A percentile compares a stretch with the other conserved stretches of the same genome.
Evolutionary conservation across 64 coral and sea anemone genomes (phyloP).

Genomic region (Montipora cactus): DNA sequence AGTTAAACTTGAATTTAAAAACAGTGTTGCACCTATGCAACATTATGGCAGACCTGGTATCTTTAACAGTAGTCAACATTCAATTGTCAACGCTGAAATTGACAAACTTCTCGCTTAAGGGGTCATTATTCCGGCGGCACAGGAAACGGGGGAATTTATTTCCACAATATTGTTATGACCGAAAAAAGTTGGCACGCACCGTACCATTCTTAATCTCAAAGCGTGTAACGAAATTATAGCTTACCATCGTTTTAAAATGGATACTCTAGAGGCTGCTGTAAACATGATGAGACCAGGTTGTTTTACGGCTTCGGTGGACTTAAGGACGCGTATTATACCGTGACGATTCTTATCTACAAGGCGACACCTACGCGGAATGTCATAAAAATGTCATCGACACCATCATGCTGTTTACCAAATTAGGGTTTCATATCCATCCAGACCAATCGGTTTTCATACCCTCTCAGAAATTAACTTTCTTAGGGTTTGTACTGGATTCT

Average conservation of each 20-base stretch:
- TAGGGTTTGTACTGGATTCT: conserved; percentile 72
- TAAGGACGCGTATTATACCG: conserved; percentile 70
- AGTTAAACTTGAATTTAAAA: conserved; percentile 31
- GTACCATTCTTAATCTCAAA: conserved; percentile 70
- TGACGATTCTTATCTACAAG: conserved; percentile 59
- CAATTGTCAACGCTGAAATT: conserved; percentile 49
- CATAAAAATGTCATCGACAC: conserved; percentile 49
- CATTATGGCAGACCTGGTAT: conserved; percentile 13
- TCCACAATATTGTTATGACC: conserved; percentile 69
- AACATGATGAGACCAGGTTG: conserved; percentile 59
- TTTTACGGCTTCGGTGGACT: conserved; percentile 65
- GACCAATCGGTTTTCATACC: conserved; percentile 72
- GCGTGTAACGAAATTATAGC: conserved; percentile 59
- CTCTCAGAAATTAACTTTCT: conserved; percentile 41
- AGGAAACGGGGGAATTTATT: conserved; percentile 51
- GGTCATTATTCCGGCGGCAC: conserved; percentile 54
- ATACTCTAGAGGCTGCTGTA: conserved; percentile 52
- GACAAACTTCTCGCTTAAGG: conserved; percentile 49
- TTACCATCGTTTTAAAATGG: conserved; percentile 83
- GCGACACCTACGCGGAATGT: conserved; percentile 49
- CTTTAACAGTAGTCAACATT: conserved; percentile 26
- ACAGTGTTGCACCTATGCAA: conserved; percentile 21
- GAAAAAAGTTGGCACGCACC: conserved; percentile 64
- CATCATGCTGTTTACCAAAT: conserved; percentile 35
- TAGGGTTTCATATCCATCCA: conserved; percentile 62